phyloP scores from a whole-genome alignment of 2,113 vertebrate species.

The Poeciliopsis turrubarensis region DNA sequence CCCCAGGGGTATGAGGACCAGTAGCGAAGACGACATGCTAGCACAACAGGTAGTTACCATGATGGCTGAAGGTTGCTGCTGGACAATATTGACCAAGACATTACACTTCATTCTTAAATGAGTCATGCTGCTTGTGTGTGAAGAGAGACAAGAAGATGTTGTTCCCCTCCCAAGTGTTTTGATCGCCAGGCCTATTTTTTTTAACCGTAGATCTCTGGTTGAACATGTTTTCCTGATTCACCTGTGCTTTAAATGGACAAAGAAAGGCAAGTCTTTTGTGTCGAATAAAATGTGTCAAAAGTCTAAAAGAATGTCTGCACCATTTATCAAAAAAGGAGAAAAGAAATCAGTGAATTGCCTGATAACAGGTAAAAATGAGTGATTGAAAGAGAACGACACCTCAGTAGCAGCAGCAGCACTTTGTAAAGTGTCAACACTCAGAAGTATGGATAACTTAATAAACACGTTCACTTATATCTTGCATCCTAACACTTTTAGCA shows the following conservation, averaged over 20 bases:
- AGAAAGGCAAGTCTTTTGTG: background rate
- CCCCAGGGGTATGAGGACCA: background rate
- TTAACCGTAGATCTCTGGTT: background rate
- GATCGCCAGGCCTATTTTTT: background rate
- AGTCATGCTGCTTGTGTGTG: no score
- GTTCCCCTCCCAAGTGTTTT: no score
- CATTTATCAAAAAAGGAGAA: background rate
- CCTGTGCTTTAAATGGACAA: background rate
- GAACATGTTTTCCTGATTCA: background rate
- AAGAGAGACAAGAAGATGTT: no score
- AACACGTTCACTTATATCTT: constrained; percentile 19
- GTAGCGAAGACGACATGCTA: background rate
- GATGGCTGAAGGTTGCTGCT: no score
- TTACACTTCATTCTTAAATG: no score
- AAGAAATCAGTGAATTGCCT: background rate
- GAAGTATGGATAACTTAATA: constrained; percentile 12
- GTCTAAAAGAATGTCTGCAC: background rate
- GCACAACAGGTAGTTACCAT: no score
- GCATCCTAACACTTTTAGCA: constrained; percentile 37
- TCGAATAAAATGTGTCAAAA: background rate
- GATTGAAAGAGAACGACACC: background rate
- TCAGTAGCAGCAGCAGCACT: background rate
- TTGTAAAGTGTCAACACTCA: background rate
- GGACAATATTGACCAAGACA: no score
- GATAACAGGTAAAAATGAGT: background rate